These are phyloP conservation scores for Taxidea taxus DNA, from an alignment of 2,113 vertebrate genomes.

Conservation along the genomic window DNA sequence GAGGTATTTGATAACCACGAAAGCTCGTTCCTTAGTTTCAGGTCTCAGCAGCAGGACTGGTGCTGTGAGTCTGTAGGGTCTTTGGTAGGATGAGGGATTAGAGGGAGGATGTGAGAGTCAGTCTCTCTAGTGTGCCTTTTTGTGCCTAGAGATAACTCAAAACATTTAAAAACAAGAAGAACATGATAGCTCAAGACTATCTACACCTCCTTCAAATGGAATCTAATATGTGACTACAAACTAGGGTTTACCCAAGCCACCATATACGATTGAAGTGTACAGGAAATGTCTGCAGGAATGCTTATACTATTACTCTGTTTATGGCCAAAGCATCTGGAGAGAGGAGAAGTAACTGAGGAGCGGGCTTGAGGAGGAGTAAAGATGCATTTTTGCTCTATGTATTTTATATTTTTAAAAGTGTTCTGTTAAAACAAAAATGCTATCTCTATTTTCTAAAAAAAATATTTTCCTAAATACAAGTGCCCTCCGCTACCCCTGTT, in stretches of 20 bases:
- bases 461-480: background rate
- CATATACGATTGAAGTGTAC: background rate
- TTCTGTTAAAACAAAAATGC: background rate
- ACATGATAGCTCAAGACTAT: background rate
- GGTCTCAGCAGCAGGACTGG: background rate
- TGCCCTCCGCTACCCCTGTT: background rate
- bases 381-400: background rate
- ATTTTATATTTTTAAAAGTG: background rate
- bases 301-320: background rate
- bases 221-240: background rate
- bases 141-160: background rate
- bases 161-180: constrained; percentile 2
- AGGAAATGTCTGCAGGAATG: background rate
- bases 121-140: background rate
- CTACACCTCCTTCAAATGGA: background rate
- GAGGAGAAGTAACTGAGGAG: background rate
- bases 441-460: background rate
- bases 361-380: background rate
- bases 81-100: background rate
- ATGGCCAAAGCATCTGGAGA: background rate
- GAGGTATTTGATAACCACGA: constrained; percentile 60
- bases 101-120: background rate
- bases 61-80: background rate
- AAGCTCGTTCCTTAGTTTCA: constrained; percentile 42
- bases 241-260: background rate